phyloP scores from a whole-genome alignment of 2,888 invertebrate species.

The Antheraea assamensis region DNA sequence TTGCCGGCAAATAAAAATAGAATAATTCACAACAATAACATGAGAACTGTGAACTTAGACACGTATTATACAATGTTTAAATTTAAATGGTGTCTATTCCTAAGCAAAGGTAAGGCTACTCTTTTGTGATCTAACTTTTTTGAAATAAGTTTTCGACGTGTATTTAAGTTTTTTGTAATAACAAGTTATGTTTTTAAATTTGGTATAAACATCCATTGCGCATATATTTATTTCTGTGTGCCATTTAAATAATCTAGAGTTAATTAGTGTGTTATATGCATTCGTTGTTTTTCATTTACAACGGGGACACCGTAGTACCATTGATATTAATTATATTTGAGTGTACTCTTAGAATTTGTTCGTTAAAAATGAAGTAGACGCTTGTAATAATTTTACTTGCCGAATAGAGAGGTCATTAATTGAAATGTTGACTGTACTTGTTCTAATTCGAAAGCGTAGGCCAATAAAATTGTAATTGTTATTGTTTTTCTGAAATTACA shows the following conservation, averaged over 20 bases:
- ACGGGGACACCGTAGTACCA: slow-evolving; percentile 16
- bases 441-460: slow-evolving; percentile 47
- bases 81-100: no score
- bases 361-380: slow-evolving; percentile 24
- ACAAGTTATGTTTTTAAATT: background rate
- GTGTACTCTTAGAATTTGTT: slow-evolving; percentile 23
- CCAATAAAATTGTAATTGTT: background rate
- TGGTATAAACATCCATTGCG: background rate
- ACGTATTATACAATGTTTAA: no score
- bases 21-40: no score
- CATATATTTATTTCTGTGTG: background rate
- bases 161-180: no score
- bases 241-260: background rate
- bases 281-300: slow-evolving; percentile 3
- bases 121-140: no score
- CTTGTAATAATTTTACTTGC: slow-evolving; percentile 28
- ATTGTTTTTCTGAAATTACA: background rate
- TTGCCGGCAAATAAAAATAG: no score
- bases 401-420: slow-evolving; percentile 30
- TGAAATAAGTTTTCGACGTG: no score
- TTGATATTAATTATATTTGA: slow-evolving; percentile 29
- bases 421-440: slow-evolving; percentile 42
- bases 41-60: no score
- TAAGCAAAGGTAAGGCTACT: no score
- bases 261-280: background rate